These are phyloP conservation scores for Ammodramus savannarum DNA, from an alignment of 2,113 vertebrate genomes.

Conservation along the genomic window DNA sequence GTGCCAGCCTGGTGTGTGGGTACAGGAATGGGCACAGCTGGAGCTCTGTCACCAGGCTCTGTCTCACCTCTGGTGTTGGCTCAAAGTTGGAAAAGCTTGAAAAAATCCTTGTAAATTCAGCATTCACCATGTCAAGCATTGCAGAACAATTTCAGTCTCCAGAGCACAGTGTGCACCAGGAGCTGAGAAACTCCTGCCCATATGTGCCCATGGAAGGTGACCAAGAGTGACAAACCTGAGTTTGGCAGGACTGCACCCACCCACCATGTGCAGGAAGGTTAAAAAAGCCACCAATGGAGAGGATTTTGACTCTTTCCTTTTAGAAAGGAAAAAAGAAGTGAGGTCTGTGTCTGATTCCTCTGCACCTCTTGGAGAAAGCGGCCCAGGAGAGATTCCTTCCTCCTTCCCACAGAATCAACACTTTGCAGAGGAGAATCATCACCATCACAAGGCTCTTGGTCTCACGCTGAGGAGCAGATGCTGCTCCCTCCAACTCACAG, in stretches of 20 bases:
- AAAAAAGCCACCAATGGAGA: fast-evolving
- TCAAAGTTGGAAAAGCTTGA: background rate
- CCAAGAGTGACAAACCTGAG: background rate
- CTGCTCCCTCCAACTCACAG: background rate
- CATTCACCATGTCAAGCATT: fast-evolving
- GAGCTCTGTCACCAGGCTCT: background rate
- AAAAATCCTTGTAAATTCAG: background rate
- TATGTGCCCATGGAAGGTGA: background rate
- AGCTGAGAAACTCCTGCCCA: background rate
- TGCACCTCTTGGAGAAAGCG: background rate
- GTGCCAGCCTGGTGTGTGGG: background rate
- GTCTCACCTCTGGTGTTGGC: fast-evolving
- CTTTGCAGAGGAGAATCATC: background rate
- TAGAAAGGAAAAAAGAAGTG: background rate
- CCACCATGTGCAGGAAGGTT: background rate
- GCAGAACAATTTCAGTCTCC: background rate
- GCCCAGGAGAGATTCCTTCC: background rate
- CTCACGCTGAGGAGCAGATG: slow-evolving; percentile 17
- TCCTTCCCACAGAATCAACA: background rate
- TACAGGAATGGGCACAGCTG: background rate
- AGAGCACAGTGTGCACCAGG: background rate
- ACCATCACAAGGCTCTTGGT: background rate
- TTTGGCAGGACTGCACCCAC: background rate
- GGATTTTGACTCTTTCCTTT: background rate
- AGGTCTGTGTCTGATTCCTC: background rate